Conservation (phyloP, 2,797 vertebrate species). For the Darevskia mixta region DNA sequence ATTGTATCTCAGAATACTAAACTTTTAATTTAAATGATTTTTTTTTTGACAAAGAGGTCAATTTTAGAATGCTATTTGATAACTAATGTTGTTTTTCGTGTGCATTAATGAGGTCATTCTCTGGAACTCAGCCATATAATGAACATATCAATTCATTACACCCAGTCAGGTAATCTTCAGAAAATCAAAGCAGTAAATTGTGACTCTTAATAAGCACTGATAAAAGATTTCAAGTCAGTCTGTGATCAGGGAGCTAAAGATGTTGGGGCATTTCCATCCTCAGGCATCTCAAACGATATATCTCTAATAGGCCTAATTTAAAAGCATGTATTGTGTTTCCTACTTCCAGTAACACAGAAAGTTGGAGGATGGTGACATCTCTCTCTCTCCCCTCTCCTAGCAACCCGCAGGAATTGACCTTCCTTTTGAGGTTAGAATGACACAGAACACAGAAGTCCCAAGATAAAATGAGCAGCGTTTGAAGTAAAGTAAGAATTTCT, state of each 20-base stretch:
- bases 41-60: conserved; percentile 16
- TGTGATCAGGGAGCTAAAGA: conserved; percentile 29
- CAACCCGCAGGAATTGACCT: neutral
- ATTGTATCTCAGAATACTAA: neutral
- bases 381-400: too few species aligned
- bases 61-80: neutral
- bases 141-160: conserved; percentile 29
- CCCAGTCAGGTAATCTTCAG: conserved; percentile 25
- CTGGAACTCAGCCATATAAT: conserved; percentile 8
- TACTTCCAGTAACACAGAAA: neutral
- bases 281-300: neutral
- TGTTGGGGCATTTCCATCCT: conserved; percentile 34
- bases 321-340: neutral
- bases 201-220: conserved; percentile 50
- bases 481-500: neutral
- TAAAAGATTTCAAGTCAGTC: conserved; percentile 33
- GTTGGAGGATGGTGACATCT: neutral
- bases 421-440: conserved; percentile 7
- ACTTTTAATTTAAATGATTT: conserved; percentile 23
- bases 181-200: conserved; percentile 36
- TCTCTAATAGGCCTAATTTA: neutral
- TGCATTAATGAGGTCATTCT: conserved; percentile 9
- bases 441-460: neutral
- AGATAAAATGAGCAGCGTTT: neutral
- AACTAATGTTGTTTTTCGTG: neutral